These are phyloP conservation scores for Dascillus cervinus DNA, from an alignment of 2,888 invertebrate genomes.

Conservation along the genomic window DNA sequence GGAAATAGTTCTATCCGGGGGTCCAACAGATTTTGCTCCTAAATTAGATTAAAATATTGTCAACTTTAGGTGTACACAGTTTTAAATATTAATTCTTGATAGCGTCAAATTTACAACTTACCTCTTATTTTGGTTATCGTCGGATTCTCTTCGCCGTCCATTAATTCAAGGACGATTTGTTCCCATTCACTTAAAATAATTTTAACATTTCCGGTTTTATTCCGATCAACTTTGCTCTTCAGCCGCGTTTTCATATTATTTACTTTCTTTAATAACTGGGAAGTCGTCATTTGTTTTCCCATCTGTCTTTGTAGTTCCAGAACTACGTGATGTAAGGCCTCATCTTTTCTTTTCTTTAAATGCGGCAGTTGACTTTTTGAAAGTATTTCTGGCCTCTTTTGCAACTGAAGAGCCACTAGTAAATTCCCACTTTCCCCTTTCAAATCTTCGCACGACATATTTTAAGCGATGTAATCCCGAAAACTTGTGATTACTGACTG, in stretches of 20 bases:
- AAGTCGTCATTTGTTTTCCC: background rate
- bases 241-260: slow-evolving; percentile 1
- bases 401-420: slow-evolving; percentile 1
- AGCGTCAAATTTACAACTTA: too few species aligned
- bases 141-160: background rate
- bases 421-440: background rate
- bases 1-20: too few species aligned
- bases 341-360: background rate
- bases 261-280: slow-evolving; percentile 1
- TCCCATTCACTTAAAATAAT: background rate
- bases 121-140: slow-evolving; percentile 1
- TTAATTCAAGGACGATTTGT: too few species aligned
- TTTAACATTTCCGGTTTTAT: slow-evolving; percentile 1
- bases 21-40: too few species aligned
- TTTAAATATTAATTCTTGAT: too few species aligned
- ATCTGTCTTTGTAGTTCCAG: background rate
- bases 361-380: background rate
- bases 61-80: too few species aligned
- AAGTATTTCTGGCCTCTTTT: background rate
- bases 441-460: too few species aligned
- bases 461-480: too few species aligned
- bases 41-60: too few species aligned
- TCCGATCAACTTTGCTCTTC: too few species aligned
- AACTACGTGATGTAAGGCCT: background rate
- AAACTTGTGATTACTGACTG: too few species aligned